Percentiles rank a stretch among this genome's conserved stretches.
Evolutionary conservation across 2,113 vertebrate genomes (phyloP).

Genomic region (Gopherus evgoodei): DNA sequence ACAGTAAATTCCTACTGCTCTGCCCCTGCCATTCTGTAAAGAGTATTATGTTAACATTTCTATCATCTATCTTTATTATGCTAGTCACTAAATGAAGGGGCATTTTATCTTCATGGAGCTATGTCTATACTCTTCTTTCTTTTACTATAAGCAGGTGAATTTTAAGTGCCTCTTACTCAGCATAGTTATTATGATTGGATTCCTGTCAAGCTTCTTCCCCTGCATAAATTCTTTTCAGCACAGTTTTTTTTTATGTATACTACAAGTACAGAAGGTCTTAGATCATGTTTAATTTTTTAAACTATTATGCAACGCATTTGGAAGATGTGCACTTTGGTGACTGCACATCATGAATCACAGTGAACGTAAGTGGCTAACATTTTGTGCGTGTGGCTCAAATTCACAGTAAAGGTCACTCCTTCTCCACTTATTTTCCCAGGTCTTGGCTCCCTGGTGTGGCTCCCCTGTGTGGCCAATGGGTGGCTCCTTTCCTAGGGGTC

Average conservation of each 20-base stretch:
- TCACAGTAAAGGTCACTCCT: background rate
- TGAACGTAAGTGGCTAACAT: background rate
- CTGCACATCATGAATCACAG: constrained; percentile 1
- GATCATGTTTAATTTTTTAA: background rate
- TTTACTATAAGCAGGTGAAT: constrained; percentile 1
- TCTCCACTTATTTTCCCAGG: background rate
- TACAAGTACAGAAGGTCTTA: background rate
- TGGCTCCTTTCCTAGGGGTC: background rate
- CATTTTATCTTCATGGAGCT: background rate
- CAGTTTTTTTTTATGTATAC: background rate
- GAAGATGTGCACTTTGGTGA: background rate
- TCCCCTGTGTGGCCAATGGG: background rate
- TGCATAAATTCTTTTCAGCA: background rate
- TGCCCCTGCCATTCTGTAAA: background rate
- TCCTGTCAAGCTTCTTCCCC: background rate
- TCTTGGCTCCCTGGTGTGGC: background rate
- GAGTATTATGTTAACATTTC: background rate
- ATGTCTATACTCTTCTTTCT: background rate
- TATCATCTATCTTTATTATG: background rate
- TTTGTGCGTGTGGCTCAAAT: background rate
- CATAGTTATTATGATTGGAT: background rate
- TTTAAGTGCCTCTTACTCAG: background rate
- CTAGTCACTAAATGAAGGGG: background rate
- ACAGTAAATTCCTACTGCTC: background rate
- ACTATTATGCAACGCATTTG: background rate